Evolutionary conservation across 2,113 vertebrate genomes (phyloP).

Genomic region (Nerophis lumbriciformis): DNA sequence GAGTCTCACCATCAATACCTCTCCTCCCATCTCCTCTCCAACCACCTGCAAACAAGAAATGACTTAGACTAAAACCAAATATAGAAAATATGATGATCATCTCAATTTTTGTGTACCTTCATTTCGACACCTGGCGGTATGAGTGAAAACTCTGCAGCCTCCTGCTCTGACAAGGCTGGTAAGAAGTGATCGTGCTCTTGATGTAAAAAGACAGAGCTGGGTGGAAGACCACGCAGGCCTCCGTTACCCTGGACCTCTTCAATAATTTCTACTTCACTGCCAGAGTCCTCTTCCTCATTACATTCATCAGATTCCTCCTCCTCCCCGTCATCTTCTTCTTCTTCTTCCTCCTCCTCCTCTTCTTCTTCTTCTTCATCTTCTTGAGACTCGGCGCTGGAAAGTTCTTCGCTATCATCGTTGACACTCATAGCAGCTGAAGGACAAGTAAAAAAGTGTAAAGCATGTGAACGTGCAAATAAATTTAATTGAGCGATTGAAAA

Average conservation of each 20-base stretch:
- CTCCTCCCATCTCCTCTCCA: slow-evolving; percentile 53
- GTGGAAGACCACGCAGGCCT: slow-evolving; percentile 40
- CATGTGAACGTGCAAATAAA: not conserved
- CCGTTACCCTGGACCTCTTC: slow-evolving; percentile 70
- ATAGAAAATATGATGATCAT: no score
- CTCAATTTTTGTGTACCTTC: slow-evolving; percentile 44
- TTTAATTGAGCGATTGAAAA: not conserved
- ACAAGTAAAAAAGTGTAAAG: not conserved
- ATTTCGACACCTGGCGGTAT: slow-evolving; percentile 50
- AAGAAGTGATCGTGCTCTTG: slow-evolving; percentile 59
- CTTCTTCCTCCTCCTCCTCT: slow-evolving; percentile 20
- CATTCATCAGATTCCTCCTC: slow-evolving; percentile 53
- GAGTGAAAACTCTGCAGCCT: slow-evolving; percentile 59
- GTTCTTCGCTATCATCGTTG: slow-evolving; percentile 71
- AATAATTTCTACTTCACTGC: slow-evolving; percentile 72
- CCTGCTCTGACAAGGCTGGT: slow-evolving; percentile 50
- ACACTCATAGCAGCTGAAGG: slow-evolving; percentile 73
- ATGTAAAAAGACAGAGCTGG: slow-evolving; percentile 49
- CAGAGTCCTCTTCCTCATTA: slow-evolving; percentile 55
- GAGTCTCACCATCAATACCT: slow-evolving; percentile 64
- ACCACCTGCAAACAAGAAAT: slow-evolving; percentile 40
- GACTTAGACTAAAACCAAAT: not conserved
- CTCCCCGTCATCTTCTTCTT: slow-evolving; percentile 49
- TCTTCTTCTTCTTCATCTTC: slow-evolving; percentile 37
- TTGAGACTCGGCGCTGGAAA: slow-evolving; percentile 63